These are phyloP conservation scores for Pissodes strobi DNA, from an alignment of 1,140 invertebrate genomes.

Conservation along the genomic window DNA sequence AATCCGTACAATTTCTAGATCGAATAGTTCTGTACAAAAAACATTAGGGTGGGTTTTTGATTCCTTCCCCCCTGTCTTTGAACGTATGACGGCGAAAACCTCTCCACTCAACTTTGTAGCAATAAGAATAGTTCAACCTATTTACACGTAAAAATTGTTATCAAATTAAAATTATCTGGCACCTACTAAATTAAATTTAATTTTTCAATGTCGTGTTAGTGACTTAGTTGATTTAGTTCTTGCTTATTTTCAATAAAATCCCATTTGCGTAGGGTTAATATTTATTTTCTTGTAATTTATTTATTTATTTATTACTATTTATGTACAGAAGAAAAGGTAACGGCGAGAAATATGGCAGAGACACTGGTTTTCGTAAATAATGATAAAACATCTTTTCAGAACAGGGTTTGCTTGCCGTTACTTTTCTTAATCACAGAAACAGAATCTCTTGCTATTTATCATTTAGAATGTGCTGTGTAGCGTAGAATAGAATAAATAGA, in stretches of 20 bases:
- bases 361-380: background rate
- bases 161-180: background rate
- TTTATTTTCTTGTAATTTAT: background rate
- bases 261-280: background rate
- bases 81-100: too few species aligned
- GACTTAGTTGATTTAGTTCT: background rate
- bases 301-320: constrained; percentile 6
- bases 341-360: background rate
- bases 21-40: too few species aligned
- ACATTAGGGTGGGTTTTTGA: too few species aligned
- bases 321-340: background rate
- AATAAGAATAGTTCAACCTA: too few species aligned
- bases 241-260: constrained; percentile 5
- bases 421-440: background rate
- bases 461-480: too few species aligned
- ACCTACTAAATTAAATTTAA: background rate
- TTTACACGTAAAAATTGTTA: too few species aligned
- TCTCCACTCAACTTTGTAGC: too few species aligned
- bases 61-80: too few species aligned
- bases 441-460: too few species aligned
- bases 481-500: too few species aligned
- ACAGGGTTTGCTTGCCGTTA: background rate
- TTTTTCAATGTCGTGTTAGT: background rate
- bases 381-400: background rate
- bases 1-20: too few species aligned